phyloP scores from a whole-genome alignment of 1,140 invertebrate genomes.

The Mamestra configurata region DNA sequence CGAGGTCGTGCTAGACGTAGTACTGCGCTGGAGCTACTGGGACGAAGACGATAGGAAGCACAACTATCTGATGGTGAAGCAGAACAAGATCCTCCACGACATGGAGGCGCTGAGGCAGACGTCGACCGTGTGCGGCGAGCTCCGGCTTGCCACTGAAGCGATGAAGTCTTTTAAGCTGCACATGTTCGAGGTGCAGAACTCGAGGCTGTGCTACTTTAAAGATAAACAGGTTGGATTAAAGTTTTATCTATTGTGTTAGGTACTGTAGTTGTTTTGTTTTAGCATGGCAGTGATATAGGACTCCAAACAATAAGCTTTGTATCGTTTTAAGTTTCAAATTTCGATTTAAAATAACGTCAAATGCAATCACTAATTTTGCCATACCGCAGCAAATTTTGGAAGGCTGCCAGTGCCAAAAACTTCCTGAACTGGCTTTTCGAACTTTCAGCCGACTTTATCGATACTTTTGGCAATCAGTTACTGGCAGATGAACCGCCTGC shows the following conservation, averaged over 20 bases:
- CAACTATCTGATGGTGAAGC: conserved; percentile 92
- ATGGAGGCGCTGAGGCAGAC: conserved; percentile 87
- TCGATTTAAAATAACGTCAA: too few relatives aligned
- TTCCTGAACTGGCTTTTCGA: too few relatives aligned
- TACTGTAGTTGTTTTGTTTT: too few relatives aligned
- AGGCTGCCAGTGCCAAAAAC: too few relatives aligned
- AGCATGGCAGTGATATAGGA: too few relatives aligned
- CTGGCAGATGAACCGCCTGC: too few relatives aligned
- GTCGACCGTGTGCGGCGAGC: conserved; percentile 89
- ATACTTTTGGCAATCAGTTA: too few relatives aligned
- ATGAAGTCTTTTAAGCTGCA: conserved; percentile 93
- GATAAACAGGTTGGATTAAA: conserved; percentile 90
- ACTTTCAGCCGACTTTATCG: too few relatives aligned
- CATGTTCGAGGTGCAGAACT: conserved; percentile 93
- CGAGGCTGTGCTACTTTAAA: conserved; percentile 94
- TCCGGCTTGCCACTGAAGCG: conserved; percentile 93
- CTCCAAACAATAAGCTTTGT: too few relatives aligned
- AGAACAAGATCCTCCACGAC: conserved; percentile 85
- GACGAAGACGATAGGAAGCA: conserved; percentile 93
- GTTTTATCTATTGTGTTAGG: not conserved
- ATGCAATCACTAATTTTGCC: too few relatives aligned
- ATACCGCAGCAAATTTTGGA: too few relatives aligned
- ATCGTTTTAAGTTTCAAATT: too few relatives aligned
- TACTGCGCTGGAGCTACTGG: conserved; percentile 96
- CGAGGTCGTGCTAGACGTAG: conserved; percentile 90